Base-by-base conservation (phyloP, 30 jellyfish, hydroid and myxozoan species). In the Chironex yamaguchii region DNA sequence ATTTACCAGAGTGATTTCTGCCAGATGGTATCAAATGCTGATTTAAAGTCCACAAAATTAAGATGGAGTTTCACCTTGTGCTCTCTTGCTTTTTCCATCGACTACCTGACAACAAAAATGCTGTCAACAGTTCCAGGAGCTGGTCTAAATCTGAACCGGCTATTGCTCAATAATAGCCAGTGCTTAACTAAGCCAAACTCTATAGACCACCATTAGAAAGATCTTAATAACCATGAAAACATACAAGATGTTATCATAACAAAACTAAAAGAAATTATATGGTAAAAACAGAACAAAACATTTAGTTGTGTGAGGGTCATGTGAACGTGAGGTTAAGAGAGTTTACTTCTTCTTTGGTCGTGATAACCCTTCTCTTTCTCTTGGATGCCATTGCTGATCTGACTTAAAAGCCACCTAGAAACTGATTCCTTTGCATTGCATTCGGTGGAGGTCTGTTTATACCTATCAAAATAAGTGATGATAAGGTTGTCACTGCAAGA, bases 401-500 rank as follows among this genome's bases (percentile, higher is more conserved):
- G 58, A 9, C 9, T 17, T 42, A 9, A 42, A 42, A 42, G 9
- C 17, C 58, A 42, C 17, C 58, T 42, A 17, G 58, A 42, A 42
- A 42, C 17, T 6, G 58, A 42, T 42, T 42, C 58, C 17, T 42
- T 42, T 42, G 58, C 58, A 42, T 42, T 42, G 9, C 83, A 20
- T 69, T 27, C 29, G 34, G 20, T 27, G 31, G 67, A 21, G 71
- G 67, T 27, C 83, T 67, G 24, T 69, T 69, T 42, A 69, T 69
- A 34, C 83, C 34, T n/a, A 4, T n/a, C 69, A 69, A 36, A 42
- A 69, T 69, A 42, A 69, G 65, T 69, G 83, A 69, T 20, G 83
- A 23, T 17, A 69, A 36, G 65, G 1, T 42, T 29, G 83, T 3
- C 22, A 69, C 65, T 24, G 83, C 22, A 28, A 69, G 21, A 32